Conservation (phyloP, 2,113 vertebrate species). For the Danionella cerebrum region DNA sequence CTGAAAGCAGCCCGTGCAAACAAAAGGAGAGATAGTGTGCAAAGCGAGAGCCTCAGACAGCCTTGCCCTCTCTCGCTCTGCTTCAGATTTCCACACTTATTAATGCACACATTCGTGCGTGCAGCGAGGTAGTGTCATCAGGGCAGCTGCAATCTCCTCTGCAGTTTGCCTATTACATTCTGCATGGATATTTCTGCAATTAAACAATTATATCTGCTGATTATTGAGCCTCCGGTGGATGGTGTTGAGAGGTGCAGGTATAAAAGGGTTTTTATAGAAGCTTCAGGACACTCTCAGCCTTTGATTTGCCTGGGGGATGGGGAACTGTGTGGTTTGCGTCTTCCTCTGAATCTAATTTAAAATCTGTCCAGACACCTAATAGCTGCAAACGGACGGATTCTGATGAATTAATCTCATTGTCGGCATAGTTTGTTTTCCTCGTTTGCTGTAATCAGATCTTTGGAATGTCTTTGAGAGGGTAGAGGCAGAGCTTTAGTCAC, state of each 20-base stretch:
- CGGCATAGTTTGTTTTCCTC: slow-evolving; percentile 46
- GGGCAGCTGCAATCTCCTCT: slow-evolving; percentile 48
- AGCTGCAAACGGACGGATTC: slow-evolving; percentile 27
- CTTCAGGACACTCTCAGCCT: slow-evolving; percentile 34
- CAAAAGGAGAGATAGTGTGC: slow-evolving; percentile 50
- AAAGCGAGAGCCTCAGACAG: slow-evolving; percentile 35
- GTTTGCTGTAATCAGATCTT: slow-evolving; percentile 45
- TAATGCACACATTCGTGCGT: slow-evolving; percentile 29
- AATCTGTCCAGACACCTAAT: slow-evolving; percentile 34
- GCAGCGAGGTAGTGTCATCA: slow-evolving; percentile 56
- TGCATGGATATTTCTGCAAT: slow-evolving; percentile 49
- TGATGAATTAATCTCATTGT: slow-evolving; percentile 48
- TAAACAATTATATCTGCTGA: slow-evolving; percentile 34
- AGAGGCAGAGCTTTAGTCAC: background rate
- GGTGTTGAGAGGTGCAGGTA: slow-evolving; percentile 21
- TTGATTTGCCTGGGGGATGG: slow-evolving; percentile 41
- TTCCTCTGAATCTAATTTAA: slow-evolving; percentile 36
- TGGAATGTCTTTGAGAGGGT: slow-evolving; percentile 41
- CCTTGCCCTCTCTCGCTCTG: slow-evolving; percentile 27
- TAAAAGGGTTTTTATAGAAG: slow-evolving; percentile 38
- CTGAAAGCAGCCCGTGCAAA: slow-evolving; percentile 48
- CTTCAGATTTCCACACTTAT: slow-evolving; percentile 20
- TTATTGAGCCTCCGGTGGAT: slow-evolving; percentile 3
- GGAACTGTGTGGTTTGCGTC: slow-evolving; percentile 35
- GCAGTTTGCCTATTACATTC: slow-evolving; percentile 36